Conservation (phyloP, 2,113 vertebrate genomes). For the Nesoenas mayeri region DNA sequence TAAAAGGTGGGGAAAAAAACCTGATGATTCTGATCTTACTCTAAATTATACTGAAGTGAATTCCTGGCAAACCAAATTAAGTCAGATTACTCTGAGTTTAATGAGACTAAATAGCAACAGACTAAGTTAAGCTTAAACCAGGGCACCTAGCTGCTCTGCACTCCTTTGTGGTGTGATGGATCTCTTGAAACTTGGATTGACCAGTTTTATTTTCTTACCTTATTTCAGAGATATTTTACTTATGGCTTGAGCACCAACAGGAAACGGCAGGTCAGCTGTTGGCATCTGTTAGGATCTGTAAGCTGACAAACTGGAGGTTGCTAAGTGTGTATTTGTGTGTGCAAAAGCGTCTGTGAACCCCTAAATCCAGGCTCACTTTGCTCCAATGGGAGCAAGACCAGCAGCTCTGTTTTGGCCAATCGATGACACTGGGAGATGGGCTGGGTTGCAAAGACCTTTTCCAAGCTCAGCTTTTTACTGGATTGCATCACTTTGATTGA, state of each 20-base stretch:
- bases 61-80: constrained; percentile 17
- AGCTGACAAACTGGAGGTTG: background rate
- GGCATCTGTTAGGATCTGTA: background rate
- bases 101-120: background rate
- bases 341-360: background rate
- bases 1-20: background rate
- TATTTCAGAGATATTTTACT: background rate
- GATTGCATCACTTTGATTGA: rapidly evolving
- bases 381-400: background rate
- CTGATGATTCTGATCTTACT: background rate
- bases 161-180: background rate
- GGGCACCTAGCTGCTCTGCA: background rate
- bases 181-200: background rate
- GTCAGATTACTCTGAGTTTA: background rate
- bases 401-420: background rate
- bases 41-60: constrained; percentile 27
- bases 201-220: background rate
- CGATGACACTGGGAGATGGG: rapidly evolving
- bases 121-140: background rate
- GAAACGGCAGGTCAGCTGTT: background rate
- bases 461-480: background rate
- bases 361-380: background rate
- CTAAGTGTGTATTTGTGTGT: rapidly evolving
- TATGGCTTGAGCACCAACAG: background rate
- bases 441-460: background rate